These are phyloP conservation scores for Procambarus virginalis DNA, from an alignment of 1,140 invertebrate species.

Conservation along the genomic window DNA sequence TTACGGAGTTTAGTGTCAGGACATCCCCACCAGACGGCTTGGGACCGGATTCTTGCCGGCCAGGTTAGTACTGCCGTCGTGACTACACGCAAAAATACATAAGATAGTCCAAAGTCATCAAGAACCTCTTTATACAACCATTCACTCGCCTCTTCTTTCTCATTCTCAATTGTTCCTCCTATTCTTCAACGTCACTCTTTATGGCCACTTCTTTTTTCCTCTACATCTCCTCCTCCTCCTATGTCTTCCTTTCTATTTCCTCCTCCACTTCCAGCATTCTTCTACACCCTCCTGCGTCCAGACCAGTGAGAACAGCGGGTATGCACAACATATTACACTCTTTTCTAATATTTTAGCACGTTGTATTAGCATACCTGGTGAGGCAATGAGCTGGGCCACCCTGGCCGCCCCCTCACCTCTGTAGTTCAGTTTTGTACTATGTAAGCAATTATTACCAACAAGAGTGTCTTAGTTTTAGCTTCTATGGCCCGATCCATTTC, in stretches of 20 bases:
- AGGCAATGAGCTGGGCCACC: background rate
- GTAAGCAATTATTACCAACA: background rate
- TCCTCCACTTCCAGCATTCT: too few species aligned
- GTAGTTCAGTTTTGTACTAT: background rate
- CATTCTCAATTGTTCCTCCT: too few species aligned
- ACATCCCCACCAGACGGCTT: background rate
- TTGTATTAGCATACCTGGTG: background rate
- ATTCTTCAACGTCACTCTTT: background rate
- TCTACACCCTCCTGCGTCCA: background rate
- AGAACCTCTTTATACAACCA: background rate
- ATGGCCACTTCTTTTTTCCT: background rate
- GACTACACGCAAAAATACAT: background rate
- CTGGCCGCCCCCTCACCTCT: background rate
- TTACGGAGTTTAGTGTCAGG: conserved; percentile 30
- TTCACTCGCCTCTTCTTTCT: background rate
- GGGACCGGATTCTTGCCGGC: conserved; percentile 27
- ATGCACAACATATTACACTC: background rate
- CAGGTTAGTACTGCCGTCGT: background rate
- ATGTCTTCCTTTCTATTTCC: too few species aligned
- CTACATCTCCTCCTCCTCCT: background rate
- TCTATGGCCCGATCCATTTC: too few species aligned
- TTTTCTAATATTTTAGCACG: conserved; percentile 12
- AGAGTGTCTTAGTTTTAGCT: too few species aligned
- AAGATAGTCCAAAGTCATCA: background rate
- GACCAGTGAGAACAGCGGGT: background rate